These are phyloP conservation scores for Drosophila nr. fundita DNA, from an alignment of 2,888 invertebrate genomes.

Conservation along the genomic window DNA sequence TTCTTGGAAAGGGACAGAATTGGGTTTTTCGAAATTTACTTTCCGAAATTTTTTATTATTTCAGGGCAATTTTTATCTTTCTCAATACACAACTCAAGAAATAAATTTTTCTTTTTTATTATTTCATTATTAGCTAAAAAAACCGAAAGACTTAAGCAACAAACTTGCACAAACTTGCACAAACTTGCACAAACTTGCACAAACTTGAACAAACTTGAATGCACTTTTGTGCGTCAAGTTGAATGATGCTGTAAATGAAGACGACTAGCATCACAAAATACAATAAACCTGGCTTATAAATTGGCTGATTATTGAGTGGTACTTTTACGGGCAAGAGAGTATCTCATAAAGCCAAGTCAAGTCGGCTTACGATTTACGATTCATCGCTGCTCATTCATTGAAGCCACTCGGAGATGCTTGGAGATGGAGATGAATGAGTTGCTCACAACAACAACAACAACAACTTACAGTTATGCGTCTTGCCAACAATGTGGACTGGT, in stretches of 20 bases:
- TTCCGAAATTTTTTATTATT: not conserved
- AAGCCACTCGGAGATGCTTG: not conserved
- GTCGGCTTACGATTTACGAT: slow-evolving; percentile 8
- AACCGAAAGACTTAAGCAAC: slow-evolving; percentile 62
- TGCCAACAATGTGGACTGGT: slow-evolving; percentile 2
- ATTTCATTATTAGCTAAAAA: not conserved
- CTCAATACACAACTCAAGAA: slow-evolving; percentile 17
- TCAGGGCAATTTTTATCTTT: not conserved
- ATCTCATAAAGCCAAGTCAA: not conserved
- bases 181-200: slow-evolving; percentile 56
- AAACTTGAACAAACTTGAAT: slow-evolving; percentile 34
- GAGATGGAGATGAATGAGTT: slow-evolving; percentile 44
- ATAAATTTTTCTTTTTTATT: not conserved
- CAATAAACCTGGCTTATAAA: slow-evolving; percentile 19
- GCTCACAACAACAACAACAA: slow-evolving; percentile 3
- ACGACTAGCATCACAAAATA: slow-evolving; percentile 5
- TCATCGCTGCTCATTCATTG: slow-evolving; percentile 35
- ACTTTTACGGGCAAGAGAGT: not conserved
- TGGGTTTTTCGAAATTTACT: not conserved
- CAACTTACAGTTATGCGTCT: slow-evolving; percentile 30
- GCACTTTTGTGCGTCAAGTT: slow-evolving; percentile 6
- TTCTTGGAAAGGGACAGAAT: not conserved
- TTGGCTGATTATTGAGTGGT: slow-evolving; percentile 18
- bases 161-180: slow-evolving; percentile 45
- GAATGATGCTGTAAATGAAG: slow-evolving; percentile 18